Evolutionary conservation across 2,113 vertebrate genomes (phyloP).

Genomic region (Sinocyclocheilus rhinocerous): DNA sequence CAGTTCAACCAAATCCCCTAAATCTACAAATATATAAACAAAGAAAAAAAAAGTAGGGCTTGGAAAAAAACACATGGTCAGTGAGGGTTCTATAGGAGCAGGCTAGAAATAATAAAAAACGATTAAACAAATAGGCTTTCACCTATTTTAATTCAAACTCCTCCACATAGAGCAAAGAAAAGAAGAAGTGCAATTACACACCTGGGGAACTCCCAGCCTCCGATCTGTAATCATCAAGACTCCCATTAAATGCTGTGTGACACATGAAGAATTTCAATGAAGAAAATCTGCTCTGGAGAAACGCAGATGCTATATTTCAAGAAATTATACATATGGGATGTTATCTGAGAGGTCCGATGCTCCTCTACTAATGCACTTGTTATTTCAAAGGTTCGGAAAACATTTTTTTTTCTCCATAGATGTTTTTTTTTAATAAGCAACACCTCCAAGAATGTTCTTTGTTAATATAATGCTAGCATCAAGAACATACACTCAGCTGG

Average conservation of each 20-base stretch:
- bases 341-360: not conserved
- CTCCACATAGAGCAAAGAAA: conserved; percentile 53
- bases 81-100: not conserved
- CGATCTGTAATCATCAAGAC: conserved; percentile 66
- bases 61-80: conserved; percentile 49
- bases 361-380: not conserved
- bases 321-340: conserved; percentile 6
- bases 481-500: conserved; percentile 20
- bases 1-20: conserved; percentile 46
- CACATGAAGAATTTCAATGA: conserved; percentile 41
- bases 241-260: conserved; percentile 39
- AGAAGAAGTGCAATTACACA: conserved; percentile 71
- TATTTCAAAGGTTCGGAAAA: not conserved
- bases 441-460: not conserved
- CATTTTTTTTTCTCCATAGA: not conserved
- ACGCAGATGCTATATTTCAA: conserved; percentile 24
- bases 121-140: conserved; percentile 41
- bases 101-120: conserved; percentile 23
- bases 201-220: conserved; percentile 63
- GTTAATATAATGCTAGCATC: conserved; percentile 29
- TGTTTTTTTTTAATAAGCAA: not conserved
- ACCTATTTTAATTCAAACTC: conserved; percentile 61
- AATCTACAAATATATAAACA: conserved; percentile 63
- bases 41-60: conserved; percentile 50
- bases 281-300: conserved; percentile 25